Conservation (phyloP, 2,797 vertebrate species). For the Antennarius maculatus region DNA sequence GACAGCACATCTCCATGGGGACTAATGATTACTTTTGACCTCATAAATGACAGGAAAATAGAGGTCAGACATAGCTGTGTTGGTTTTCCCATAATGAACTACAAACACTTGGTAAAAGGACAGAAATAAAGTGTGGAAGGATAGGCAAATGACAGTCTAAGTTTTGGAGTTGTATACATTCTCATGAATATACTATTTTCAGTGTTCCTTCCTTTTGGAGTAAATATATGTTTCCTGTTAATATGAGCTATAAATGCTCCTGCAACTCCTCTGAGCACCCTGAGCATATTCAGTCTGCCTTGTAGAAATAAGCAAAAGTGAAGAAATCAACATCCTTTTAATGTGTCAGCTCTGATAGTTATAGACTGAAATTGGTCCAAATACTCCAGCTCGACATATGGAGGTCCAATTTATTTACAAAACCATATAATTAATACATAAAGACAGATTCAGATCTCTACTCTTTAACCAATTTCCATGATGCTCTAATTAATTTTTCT, state of each 20-base stretch:
- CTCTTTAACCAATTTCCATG: slow-evolving; percentile 46
- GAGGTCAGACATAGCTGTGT: slow-evolving; percentile 47
- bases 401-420: slow-evolving; percentile 62
- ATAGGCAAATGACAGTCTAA: not conserved
- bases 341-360: slow-evolving; percentile 9
- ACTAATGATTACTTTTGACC: slow-evolving; percentile 65
- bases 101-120: slow-evolving; percentile 8
- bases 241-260: slow-evolving; percentile 12
- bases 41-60: slow-evolving; percentile 58
- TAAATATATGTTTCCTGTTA: slow-evolving; percentile 4
- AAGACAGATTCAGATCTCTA: slow-evolving; percentile 52
- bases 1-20: slow-evolving; percentile 37
- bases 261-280: slow-evolving; percentile 18
- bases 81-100: slow-evolving; percentile 33
- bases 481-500: slow-evolving; percentile 57
- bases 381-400: slow-evolving; percentile 42
- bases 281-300: slow-evolving; percentile 26
- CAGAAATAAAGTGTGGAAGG: slow-evolving; percentile 1
- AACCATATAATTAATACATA: slow-evolving; percentile 72
- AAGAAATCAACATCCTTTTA: slow-evolving; percentile 38
- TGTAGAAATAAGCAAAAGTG: slow-evolving; percentile 35
- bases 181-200: not conserved
- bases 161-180: not conserved
- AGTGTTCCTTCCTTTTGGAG: slow-evolving; percentile 2
- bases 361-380: slow-evolving; percentile 40